These are phyloP conservation scores for Sinodicranocentrus sp. DNA, from an alignment of 2,888 invertebrate genomes.

Conservation along the genomic window DNA sequence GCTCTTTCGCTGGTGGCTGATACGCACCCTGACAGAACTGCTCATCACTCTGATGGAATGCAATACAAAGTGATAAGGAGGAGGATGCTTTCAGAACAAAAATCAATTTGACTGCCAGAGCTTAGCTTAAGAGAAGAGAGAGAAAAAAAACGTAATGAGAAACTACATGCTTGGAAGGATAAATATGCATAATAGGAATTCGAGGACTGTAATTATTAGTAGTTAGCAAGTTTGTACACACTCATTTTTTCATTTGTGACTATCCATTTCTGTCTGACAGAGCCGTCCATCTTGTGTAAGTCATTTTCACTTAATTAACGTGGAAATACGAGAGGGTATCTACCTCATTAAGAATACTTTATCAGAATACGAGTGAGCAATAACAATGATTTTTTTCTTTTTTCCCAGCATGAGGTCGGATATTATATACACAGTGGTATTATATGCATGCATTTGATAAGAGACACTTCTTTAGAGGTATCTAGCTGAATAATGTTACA, in stretches of 20 bases:
- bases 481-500: too few species aligned
- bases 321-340: constrained; percentile 15
- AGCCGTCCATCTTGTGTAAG: constrained; percentile 5
- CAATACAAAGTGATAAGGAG: too few species aligned
- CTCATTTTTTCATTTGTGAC: constrained; percentile 10
- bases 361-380: constrained; percentile 32
- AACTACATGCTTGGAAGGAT: too few species aligned
- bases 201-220: constrained; percentile 41
- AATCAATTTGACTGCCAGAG: too few species aligned
- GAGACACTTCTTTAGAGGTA: too few species aligned
- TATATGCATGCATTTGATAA: too few species aligned
- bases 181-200: constrained; percentile 27
- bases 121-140: too few species aligned
- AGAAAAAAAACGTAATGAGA: too few species aligned
- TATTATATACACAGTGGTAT: neutral
- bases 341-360: constrained; percentile 45
- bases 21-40: too few species aligned
- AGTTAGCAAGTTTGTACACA: constrained; percentile 37
- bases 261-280: neutral
- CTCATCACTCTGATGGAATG: too few species aligned
- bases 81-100: too few species aligned
- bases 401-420: constrained; percentile 44
- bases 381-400: constrained; percentile 25
- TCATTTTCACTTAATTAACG: constrained; percentile 54
- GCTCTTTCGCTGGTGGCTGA: neutral